Evolutionary conservation across 2,888 invertebrate species (phyloP).

Genomic region (Tryphoninae sp.): DNA sequence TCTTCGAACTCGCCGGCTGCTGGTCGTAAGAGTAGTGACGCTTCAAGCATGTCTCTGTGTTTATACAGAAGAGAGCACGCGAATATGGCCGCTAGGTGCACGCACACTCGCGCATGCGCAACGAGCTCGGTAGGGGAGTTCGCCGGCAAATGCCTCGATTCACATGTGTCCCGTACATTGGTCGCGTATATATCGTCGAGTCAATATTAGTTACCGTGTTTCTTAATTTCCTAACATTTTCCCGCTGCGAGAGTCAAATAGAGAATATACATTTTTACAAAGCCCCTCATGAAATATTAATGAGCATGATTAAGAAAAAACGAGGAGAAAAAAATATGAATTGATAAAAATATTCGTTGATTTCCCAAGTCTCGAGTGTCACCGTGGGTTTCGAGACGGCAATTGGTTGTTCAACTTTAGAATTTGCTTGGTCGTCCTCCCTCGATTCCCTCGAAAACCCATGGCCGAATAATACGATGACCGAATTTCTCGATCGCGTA

Average conservation of each 20-base stretch:
- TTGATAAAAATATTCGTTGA: not conserved
- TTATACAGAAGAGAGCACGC: not conserved
- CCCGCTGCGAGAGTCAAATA: not conserved
- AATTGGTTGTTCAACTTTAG: constrained; percentile 29
- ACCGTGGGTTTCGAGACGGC: not conserved
- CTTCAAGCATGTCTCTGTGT: not conserved
- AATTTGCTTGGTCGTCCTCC: constrained; percentile 30
- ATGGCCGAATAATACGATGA: constrained; percentile 54
- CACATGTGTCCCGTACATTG: constrained; percentile 48
- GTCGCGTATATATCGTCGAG: not conserved
- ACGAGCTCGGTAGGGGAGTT: constrained; percentile 65
- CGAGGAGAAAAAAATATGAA: not conserved
- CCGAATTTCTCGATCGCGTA: constrained; percentile 50
- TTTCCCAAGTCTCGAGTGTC: not conserved
- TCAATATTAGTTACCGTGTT: not conserved
- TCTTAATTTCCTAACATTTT: not conserved
- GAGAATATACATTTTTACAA: not conserved
- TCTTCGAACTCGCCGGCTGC: not conserved
- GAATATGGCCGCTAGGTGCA: not conserved
- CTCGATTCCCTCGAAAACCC: constrained; percentile 8
- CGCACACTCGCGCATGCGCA: constrained; percentile 11
- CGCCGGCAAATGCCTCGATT: constrained; percentile 57
- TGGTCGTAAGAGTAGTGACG: not conserved
- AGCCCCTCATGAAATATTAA: not conserved
- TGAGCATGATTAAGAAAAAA: not conserved